These are phyloP conservation scores for Synergus itoensis DNA, from an alignment of 2,888 invertebrate species.

Conservation along the genomic window DNA sequence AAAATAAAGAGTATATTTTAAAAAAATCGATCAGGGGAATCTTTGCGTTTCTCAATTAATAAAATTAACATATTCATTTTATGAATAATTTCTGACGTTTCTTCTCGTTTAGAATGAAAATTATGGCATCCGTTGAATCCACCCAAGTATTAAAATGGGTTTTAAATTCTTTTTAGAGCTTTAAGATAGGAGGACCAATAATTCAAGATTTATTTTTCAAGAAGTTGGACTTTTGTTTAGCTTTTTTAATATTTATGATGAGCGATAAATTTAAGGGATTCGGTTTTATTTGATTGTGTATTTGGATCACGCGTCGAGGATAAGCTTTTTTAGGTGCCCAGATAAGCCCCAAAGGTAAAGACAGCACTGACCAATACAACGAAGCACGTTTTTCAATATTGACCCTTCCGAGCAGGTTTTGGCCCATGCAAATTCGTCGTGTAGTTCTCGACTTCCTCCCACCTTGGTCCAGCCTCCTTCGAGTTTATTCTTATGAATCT, in stretches of 20 bases:
- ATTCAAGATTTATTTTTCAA: background rate
- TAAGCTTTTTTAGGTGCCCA: slow-evolving; percentile 31
- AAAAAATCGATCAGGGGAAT: too few species aligned
- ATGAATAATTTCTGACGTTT: background rate
- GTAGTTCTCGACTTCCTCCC: slow-evolving; percentile 32
- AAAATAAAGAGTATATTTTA: too few species aligned
- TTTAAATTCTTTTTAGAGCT: background rate
- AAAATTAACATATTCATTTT: too few species aligned
- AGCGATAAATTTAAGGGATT: slow-evolving; percentile 11
- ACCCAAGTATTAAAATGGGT: background rate
- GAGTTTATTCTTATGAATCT: slow-evolving; percentile 39
- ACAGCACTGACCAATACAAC: slow-evolving; percentile 21
- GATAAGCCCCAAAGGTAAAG: slow-evolving; percentile 9
- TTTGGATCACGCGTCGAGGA: background rate
- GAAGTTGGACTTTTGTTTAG: slow-evolving; percentile 22
- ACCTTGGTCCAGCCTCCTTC: slow-evolving; percentile 12
- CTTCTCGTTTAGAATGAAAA: background rate
- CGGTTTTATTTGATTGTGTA: slow-evolving; percentile 11
- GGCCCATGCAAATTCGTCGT: slow-evolving; percentile 39
- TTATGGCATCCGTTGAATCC: background rate
- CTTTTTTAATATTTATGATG: slow-evolving; percentile 25
- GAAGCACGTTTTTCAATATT: slow-evolving; percentile 39
- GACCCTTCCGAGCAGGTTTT: slow-evolving; percentile 35
- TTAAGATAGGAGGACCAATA: background rate
- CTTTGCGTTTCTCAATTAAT: too few species aligned